Conservation (phyloP, 2,797 vertebrate genomes). For the Picus viridis region DNA sequence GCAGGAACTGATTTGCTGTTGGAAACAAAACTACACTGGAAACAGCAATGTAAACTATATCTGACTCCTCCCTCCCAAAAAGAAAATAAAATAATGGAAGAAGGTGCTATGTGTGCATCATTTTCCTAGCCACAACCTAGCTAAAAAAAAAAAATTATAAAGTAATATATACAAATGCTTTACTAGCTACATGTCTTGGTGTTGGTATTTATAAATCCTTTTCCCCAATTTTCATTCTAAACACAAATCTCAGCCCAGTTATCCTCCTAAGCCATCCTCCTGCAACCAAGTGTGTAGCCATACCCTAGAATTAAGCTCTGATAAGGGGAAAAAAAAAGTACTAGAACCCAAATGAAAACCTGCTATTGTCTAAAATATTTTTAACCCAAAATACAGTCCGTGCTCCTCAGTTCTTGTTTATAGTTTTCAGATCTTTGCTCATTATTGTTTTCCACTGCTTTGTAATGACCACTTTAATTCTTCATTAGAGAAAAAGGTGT, state of each 20-base stretch:
- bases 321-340: not conserved
- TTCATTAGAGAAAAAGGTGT: not conserved
- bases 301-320: not conserved
- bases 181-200: not conserved
- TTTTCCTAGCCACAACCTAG: not conserved
- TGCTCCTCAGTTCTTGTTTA: not conserved
- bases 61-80: accelerated
- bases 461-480: not conserved
- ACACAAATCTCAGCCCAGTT: not conserved
- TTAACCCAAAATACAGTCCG: not conserved
- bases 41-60: not conserved
- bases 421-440: not conserved
- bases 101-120: not conserved
- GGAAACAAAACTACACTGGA: not conserved
- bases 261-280: not conserved
- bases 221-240: not conserved
- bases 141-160: not conserved
- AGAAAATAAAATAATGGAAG: not conserved
- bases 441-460: not conserved
- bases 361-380: not conserved
- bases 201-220: not conserved
- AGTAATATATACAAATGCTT: not conserved
- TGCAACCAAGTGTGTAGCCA: not conserved
- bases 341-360: not conserved
- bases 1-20: not conserved